Percentiles rank a stretch among this genome's conserved stretches.
Conservation (phyloP, 2,888 invertebrate genomes). For the Globia sparganii region DNA sequence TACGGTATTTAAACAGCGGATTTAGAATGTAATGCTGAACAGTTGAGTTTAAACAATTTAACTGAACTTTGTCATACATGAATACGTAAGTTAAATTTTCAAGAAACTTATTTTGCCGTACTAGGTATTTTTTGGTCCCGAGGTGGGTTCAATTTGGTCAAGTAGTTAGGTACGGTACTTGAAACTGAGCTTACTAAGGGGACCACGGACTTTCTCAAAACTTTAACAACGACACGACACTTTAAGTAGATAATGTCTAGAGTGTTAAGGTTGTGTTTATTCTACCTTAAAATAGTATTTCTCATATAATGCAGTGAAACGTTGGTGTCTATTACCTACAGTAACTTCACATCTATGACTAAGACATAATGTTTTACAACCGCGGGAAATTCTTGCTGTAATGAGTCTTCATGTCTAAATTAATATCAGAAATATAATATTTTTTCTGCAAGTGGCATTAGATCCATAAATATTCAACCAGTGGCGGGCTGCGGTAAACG, state of each 20-base stretch:
- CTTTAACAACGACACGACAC: slow-evolving; percentile 35
- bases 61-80: slow-evolving; percentile 4
- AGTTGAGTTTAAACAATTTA: slow-evolving; percentile 12
- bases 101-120: slow-evolving; percentile 19
- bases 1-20: slow-evolving; percentile 12
- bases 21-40: slow-evolving; percentile 9
- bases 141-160: slow-evolving; percentile 29
- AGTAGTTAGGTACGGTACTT: slow-evolving; percentile 24
- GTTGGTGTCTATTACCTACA: slow-evolving; percentile 21
- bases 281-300: slow-evolving; percentile 24
- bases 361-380: slow-evolving; percentile 39
- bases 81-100: slow-evolving; percentile 30
- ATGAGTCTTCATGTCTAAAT: slow-evolving; percentile 2
- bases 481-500: not conserved
- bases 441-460: slow-evolving; percentile 17
- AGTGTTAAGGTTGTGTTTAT: slow-evolving; percentile 26
- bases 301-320: slow-evolving; percentile 3
- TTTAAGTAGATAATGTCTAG: slow-evolving; percentile 32
- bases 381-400: slow-evolving; percentile 22
- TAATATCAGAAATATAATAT: not conserved
- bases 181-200: slow-evolving; percentile 38
- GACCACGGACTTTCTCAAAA: slow-evolving; percentile 43
- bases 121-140: slow-evolving; percentile 26
- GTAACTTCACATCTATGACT: slow-evolving; percentile 24
- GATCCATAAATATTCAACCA: slow-evolving; percentile 6